Conservation (phyloP, 2,888 invertebrate species). For the Ophion ellenae region DNA sequence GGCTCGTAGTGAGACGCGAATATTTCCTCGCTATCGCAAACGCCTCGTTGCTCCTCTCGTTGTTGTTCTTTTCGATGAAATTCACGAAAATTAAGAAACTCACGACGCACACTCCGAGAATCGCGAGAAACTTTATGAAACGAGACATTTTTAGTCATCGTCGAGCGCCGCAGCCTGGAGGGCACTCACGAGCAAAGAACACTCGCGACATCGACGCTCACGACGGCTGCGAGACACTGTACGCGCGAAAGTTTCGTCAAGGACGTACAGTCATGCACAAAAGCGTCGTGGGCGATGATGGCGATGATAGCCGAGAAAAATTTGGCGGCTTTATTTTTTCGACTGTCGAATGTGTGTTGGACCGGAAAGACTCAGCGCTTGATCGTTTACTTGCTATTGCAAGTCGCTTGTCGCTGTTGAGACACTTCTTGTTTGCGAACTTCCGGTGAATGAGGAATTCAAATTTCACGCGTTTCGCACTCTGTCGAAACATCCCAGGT, state of each 20-base stretch:
- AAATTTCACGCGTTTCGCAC: not conserved
- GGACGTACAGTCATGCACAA: not conserved
- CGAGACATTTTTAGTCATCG: slow-evolving; percentile 24
- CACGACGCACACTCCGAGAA: slow-evolving; percentile 53
- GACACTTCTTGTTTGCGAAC: not conserved
- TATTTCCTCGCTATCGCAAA: not conserved
- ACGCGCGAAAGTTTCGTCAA: not conserved
- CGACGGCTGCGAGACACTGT: not conserved
- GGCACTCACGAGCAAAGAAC: not conserved
- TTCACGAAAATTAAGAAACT: slow-evolving; percentile 56
- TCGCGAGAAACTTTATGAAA: slow-evolving; percentile 35
- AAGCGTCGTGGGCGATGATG: not conserved
- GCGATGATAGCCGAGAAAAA: not conserved
- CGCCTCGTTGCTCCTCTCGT: not conserved
- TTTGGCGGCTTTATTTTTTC: not conserved
- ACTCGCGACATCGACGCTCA: not conserved
- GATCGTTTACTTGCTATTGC: not conserved
- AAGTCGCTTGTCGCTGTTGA: not conserved
- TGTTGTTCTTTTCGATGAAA: slow-evolving; percentile 47
- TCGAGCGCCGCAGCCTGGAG: no score
- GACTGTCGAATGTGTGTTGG: not conserved
- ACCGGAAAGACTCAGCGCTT: not conserved
- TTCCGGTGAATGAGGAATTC: not conserved
- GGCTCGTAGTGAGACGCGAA: not conserved
- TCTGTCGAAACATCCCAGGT: not conserved